phyloP scores from a whole-genome alignment of 2,113 vertebrate genomes.

The Xenopus tropicalis region DNA sequence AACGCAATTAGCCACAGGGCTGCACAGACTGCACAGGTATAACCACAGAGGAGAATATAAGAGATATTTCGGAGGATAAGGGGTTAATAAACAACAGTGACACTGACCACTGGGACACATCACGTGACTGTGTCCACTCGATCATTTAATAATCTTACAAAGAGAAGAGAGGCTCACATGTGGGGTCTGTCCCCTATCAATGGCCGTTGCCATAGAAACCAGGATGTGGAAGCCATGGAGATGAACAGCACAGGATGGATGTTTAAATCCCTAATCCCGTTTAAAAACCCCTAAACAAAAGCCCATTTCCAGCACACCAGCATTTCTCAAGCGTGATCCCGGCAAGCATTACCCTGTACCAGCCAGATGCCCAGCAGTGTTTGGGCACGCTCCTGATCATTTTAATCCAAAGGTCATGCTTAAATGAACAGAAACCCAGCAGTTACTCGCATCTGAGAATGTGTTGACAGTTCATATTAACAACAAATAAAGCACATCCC shows the following conservation, averaged over 20 bases:
- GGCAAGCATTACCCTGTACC: too few relatives aligned
- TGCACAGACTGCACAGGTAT: too few relatives aligned
- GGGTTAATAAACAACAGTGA: slow-evolving; percentile 48
- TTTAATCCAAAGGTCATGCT: too few relatives aligned
- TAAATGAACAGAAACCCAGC: too few relatives aligned
- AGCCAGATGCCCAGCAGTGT: too few relatives aligned
- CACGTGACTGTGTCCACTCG: slow-evolving; percentile 52
- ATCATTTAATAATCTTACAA: slow-evolving; percentile 43
- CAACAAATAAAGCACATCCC: too few relatives aligned
- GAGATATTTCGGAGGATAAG: neutral
- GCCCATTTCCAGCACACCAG: slow-evolving; percentile 35
- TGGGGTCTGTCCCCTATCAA: slow-evolving; percentile 49
- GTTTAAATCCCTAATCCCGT: slow-evolving; percentile 57
- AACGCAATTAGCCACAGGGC: too few relatives aligned
- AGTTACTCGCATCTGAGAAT: too few relatives aligned
- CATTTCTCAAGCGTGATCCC: too few relatives aligned
- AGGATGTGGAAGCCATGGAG: slow-evolving; percentile 48
- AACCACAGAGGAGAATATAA: too few relatives aligned
- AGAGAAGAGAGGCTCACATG: slow-evolving; percentile 55
- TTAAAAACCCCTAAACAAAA: slow-evolving; percentile 19
- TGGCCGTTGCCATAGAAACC: slow-evolving; percentile 58
- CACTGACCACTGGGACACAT: slow-evolving; percentile 50
- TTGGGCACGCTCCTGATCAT: too few relatives aligned
- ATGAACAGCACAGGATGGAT: slow-evolving; percentile 48
- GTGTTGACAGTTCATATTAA: too few relatives aligned